A percentile compares a stretch with the other conserved stretches of the same genome.
Conservation (phyloP, 2,113 vertebrate genomes). For the Motacilla tschutschensis region DNA sequence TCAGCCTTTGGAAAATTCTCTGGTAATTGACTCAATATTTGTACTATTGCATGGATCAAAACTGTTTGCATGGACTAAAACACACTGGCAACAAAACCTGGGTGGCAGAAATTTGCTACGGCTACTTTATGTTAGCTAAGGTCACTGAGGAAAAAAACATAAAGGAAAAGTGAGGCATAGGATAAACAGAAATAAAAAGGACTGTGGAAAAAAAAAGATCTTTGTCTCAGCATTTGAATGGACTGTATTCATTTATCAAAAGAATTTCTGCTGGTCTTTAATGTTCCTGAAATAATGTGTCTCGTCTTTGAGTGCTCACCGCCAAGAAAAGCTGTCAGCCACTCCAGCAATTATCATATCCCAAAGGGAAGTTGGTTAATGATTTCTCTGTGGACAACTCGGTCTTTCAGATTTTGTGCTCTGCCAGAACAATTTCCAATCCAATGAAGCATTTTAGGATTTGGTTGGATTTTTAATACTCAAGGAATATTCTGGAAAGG, state of each 20-base stretch:
- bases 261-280: conserved; percentile 37
- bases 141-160: neutral
- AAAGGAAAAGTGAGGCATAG: neutral
- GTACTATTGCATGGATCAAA: neutral
- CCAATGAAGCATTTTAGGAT: neutral
- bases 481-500: neutral
- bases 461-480: neutral
- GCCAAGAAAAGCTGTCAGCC: conserved; percentile 40
- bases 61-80: neutral
- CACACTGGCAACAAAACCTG: neutral
- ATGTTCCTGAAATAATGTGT: conserved; percentile 25
- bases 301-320: neutral
- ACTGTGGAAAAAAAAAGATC: neutral
- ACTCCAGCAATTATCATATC: conserved; percentile 45
- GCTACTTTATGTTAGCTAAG: neutral
- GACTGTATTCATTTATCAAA: conserved; percentile 29
- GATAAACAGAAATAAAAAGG: neutral
- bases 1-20: conserved; percentile 21
- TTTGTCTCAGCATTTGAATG: conserved; percentile 38
- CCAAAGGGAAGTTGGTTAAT: neutral
- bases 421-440: neutral
- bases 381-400: conserved; percentile 21
- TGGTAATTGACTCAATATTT: conserved; percentile 23
- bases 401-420: conserved; percentile 11
- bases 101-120: neutral